A percentile compares a stretch with the other conserved stretches of the same genome.
These are phyloP conservation scores for Sebastes schlegelii DNA, from an alignment of 2,113 vertebrate genomes.

Conservation along the genomic window DNA sequence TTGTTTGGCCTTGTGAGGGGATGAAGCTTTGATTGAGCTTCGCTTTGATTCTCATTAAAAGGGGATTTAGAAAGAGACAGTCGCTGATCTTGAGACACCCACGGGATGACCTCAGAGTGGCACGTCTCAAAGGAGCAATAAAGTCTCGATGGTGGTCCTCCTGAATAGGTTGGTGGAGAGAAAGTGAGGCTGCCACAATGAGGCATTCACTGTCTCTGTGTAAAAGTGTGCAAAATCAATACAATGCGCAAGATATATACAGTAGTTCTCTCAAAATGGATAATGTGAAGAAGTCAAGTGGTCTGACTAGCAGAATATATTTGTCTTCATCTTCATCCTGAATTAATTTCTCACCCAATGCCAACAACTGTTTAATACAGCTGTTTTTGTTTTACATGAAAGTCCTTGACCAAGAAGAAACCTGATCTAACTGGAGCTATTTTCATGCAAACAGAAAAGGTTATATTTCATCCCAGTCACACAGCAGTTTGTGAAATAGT, in stretches of 20 bases:
- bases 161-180: not conserved
- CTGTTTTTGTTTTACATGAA: not conserved
- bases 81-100: slow-evolving; percentile 37
- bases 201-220: not conserved
- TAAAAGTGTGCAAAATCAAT: not conserved
- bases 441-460: not conserved
- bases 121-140: slow-evolving; percentile 25
- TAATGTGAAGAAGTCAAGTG: not conserved
- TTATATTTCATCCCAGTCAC: not conserved
- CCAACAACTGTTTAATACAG: not conserved
- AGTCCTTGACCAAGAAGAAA: not conserved
- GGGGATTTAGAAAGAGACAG: slow-evolving; percentile 56
- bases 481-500: no score
- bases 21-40: slow-evolving; percentile 19
- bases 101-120: slow-evolving; percentile 36
- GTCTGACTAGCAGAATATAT: not conserved
- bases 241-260: not conserved
- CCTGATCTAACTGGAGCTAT: not conserved
- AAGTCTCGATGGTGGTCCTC: not conserved
- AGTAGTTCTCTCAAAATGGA: not conserved
- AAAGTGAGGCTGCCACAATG: not conserved
- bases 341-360: not conserved
- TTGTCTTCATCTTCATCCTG: not conserved
- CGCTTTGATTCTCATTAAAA: slow-evolving; percentile 64
- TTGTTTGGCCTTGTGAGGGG: slow-evolving; percentile 31